A percentile compares a stretch with the other conserved stretches of the same genome.
phyloP scores from a whole-genome alignment of 1,140 invertebrate species.

The Propsilocerus akamusi region DNA sequence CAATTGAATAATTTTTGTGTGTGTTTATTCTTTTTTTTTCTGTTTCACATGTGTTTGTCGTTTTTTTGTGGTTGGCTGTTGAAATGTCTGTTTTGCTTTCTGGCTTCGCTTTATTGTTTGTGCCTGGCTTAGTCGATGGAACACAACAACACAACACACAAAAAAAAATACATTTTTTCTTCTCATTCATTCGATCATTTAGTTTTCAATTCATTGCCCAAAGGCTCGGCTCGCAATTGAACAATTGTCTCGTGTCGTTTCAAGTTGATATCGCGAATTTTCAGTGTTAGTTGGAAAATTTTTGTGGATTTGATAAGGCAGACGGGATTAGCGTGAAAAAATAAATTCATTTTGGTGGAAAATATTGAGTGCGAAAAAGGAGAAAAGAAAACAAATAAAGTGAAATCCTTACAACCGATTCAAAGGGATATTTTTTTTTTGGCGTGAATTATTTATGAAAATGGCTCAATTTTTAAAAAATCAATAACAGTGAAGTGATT shows the following conservation, averaged over 20 bases:
- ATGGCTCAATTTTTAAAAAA: no score
- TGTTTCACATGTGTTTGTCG: background rate
- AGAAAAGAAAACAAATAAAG: background rate
- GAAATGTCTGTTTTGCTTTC: background rate
- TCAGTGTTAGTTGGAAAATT: background rate
- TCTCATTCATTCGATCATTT: constrained; percentile 1
- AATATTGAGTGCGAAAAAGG: background rate
- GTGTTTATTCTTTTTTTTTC: background rate
- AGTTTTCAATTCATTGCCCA: constrained; percentile 4
- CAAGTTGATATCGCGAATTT: background rate
- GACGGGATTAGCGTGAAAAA: no score
- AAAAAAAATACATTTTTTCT: background rate
- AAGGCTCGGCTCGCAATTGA: background rate
- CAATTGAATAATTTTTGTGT: no score
- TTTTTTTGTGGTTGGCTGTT: constrained; percentile 4
- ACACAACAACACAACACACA: background rate
- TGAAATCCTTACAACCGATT: background rate
- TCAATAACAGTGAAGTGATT: background rate
- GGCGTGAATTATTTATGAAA: no score
- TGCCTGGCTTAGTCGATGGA: background rate
- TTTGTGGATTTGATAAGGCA: background rate
- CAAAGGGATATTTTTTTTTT: background rate
- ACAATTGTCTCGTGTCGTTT: background rate
- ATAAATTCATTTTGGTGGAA: no score
- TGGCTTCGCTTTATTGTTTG: background rate